Percentiles rank a stretch among this genome's conserved stretches.
Conservation (phyloP, 2,888 invertebrate genomes). For the Petrolisthes cinctipes region DNA sequence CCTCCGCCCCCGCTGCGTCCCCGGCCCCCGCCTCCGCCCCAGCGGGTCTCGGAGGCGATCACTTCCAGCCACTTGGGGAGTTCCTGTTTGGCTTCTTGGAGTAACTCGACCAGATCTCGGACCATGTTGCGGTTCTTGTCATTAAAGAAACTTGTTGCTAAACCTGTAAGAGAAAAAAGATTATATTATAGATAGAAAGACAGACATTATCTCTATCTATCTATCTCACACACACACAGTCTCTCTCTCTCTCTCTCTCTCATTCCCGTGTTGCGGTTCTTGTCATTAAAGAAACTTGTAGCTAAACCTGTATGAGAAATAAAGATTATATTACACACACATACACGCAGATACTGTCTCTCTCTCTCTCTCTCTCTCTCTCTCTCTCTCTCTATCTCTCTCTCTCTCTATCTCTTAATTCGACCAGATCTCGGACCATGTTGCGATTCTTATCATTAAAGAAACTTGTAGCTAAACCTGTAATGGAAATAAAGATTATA, state of each 20-base stretch:
- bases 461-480: constrained; percentile 96
- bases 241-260: too few relatives aligned
- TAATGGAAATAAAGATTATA: too few relatives aligned
- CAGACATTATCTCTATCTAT: too few relatives aligned
- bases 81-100: constrained; percentile 96
- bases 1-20: constrained; percentile 60
- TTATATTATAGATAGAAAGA: too few relatives aligned
- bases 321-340: too few relatives aligned
- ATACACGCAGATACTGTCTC: too few relatives aligned
- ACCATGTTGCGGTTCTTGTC: constrained; percentile 96
- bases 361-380: too few relatives aligned
- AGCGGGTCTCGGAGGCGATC: constrained; percentile 76
- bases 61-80: constrained; percentile 87
- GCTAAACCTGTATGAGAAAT: constrained; percentile 79
- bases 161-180: too few relatives aligned
- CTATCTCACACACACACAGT: too few relatives aligned
- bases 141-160: constrained; percentile 99
- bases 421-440: constrained; percentile 90
- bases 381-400: too few relatives aligned
- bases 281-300: constrained; percentile 98
- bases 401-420: too few relatives aligned
- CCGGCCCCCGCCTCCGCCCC: constrained; percentile 64
- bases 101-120: constrained; percentile 89
- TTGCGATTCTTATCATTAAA: constrained; percentile 99
- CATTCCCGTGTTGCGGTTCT: constrained; percentile 91